A percentile compares a stretch with the other conserved stretches of the same genome.
phyloP scores from a whole-genome alignment of 2,113 vertebrate genomes.

The Telmatochromis sp. region DNA sequence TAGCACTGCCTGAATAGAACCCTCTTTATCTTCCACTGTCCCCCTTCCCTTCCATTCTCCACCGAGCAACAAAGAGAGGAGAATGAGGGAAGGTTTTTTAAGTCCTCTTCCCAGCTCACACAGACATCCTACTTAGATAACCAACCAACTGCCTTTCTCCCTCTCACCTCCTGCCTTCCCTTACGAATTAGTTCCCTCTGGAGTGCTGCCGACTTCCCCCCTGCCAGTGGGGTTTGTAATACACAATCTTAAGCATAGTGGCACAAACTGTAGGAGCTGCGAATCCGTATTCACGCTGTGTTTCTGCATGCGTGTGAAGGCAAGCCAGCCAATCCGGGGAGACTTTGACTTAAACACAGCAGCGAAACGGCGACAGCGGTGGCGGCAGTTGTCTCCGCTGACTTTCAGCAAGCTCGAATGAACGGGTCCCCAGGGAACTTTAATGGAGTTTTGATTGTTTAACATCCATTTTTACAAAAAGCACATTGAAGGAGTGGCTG shows the following conservation, averaged over 20 bases:
- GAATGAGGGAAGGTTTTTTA: constrained; percentile 53
- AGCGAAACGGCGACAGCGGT: not conserved
- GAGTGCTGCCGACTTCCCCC: constrained; percentile 59
- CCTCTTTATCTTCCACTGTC: constrained; percentile 67
- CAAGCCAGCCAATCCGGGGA: constrained; percentile 52
- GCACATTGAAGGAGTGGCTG: constrained; percentile 37
- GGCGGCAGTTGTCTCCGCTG: constrained; percentile 56
- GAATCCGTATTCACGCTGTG: constrained; percentile 27
- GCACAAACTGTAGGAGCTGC: constrained; percentile 50
- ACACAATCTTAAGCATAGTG: constrained; percentile 59
- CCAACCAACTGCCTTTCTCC: constrained; percentile 47
- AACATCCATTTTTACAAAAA: constrained; percentile 71
- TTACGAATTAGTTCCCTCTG: constrained; percentile 68
- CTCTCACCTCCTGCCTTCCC: constrained; percentile 44
- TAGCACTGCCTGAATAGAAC: constrained; percentile 67
- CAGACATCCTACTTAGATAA: constrained; percentile 60
- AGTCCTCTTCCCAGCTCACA: constrained; percentile 41
- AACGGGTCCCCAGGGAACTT: constrained; percentile 61
- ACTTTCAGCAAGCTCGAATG: constrained; percentile 53
- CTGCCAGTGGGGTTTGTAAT: constrained; percentile 61
- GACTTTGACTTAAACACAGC: constrained; percentile 50
- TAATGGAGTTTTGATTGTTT: constrained; percentile 76
- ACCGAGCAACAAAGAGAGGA: constrained; percentile 68
- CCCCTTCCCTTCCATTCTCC: constrained; percentile 64
- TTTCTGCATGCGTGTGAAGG: constrained; percentile 37